Evolutionary conservation across 1,140 invertebrate species (phyloP), one percentile per base, ranked within the genome.

Genomic region (Penaeus japonicus): DNA sequence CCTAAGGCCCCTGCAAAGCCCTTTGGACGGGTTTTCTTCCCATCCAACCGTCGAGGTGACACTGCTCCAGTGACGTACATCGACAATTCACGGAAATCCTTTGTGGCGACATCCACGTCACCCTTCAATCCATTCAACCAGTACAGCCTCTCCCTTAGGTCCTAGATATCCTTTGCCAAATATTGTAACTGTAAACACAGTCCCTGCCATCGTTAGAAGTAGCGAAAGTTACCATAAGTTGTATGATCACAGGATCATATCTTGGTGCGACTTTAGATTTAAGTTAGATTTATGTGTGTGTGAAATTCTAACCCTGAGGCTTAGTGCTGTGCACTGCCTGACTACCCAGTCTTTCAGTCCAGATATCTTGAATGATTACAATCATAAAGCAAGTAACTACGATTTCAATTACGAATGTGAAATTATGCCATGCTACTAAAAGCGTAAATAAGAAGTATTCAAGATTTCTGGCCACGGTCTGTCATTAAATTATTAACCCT

Each of bases 401-500:
- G n/a, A n/a, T n/a, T n/a, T n/a, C n/a, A n/a, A n/a, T n/a, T n/a
- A n/a, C n/a, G n/a, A n/a, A n/a, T 47, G 15, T 47, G 5, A 47
- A 15, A 47, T 12, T 47, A 47, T 47, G 5, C 15, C 10, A 1
- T 47, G 15, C 15, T 47, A n/a, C 7, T 32, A 73, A 32, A 18
- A 30, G 18, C 27, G 5, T 77, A 54, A 35, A 4, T 27, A n/a
- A 12, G 22, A 15, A 35, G n/a, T 39, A 59, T 32, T 57, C 24
- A 85, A 57, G 73, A 55, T 53, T 75, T 35, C 35, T 75, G 20
- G 27, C 24, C 73, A 53, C 27, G 22, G 79, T 39, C 30, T 84
- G 65, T 84, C 35, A 39, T 59, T 88, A 88, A 88, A 84, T 88
- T 88, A 88, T 88, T 88, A 88, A 84, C 80, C 65, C 53, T 53